These are phyloP conservation scores for Strongylocentrotus purpuratus DNA, from an alignment of 35 echinoderm and acorn worm genomes.

Conservation along the genomic window DNA sequence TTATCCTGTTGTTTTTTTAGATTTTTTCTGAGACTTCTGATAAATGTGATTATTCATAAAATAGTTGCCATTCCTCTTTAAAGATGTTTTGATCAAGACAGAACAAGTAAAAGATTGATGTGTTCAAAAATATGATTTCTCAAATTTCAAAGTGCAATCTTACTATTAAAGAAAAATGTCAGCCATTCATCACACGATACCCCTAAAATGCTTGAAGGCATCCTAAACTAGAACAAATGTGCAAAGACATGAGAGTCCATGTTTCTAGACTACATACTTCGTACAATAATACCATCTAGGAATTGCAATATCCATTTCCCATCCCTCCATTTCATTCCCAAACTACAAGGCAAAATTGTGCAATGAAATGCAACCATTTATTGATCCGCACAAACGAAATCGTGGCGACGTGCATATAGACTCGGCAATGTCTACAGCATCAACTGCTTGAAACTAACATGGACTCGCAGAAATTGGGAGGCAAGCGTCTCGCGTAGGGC, in stretches of 20 bases:
- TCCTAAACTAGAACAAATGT: no score
- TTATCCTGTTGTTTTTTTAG: no score
- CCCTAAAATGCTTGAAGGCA: no score
- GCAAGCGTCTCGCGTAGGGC: background rate
- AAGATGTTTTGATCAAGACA: no score
- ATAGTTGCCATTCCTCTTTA: no score
- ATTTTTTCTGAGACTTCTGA: no score
- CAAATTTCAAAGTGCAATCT: no score
- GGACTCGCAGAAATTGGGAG: background rate
- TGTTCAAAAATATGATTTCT: no score
- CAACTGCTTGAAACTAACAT: background rate
- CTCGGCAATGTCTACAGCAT: background rate
- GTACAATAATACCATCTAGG: background rate
- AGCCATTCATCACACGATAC: no score
- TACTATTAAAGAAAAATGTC: no score
- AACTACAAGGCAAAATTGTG: background rate
- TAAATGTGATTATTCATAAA: no score
- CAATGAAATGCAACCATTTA: slow-evolving; percentile 5
- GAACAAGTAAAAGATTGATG: no score
- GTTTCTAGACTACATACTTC: background rate
- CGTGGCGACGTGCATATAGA: background rate
- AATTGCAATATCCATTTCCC: background rate
- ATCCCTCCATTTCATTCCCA: background rate
- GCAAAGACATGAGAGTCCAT: background rate
- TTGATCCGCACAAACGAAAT: slow-evolving; percentile 10